Base-by-base conservation (phyloP, 1,140 invertebrate genomes). In the Drosophila teissieri region DNA sequence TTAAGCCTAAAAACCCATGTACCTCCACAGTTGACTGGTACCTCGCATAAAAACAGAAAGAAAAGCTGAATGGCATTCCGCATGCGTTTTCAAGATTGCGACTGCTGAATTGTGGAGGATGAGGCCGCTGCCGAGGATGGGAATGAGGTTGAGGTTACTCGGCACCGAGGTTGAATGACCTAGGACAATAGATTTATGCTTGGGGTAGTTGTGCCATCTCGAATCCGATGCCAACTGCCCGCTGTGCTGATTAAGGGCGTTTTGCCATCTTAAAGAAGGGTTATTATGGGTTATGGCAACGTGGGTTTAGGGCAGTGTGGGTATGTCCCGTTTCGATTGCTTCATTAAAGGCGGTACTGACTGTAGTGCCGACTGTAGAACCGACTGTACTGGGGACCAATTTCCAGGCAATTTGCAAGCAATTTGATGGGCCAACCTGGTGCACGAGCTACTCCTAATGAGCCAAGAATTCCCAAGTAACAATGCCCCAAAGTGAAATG, bases 171-270 rank as follows among this genome's bases (percentile, higher is more conserved):
- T 89, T 89, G 84, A 88, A 89, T 80, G 84, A 89, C 84, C 84
- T 89, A 89, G 84, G 84, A 89, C 84, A 89, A 89, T 89, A 89
- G 84, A 83, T 77, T 74, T 68, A 89, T 89, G 73, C 84, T 89
- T 89, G 84, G 84, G 84, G 84, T 89, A 89, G 84, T 89, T 89
- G 63, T 57, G 45, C 73, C 36, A 46, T 73, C 48, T 61, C 61
- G 49, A 39, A 64, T 62, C 58, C 58, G 56, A 57, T 70, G 72
- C 60, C 55, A 61, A 64, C 65, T 82, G 78, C 83, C 83, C 83
- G 84, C 83, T 88, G 83, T 45, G 84, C 80, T 89, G 84, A 89
- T 89, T 89, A 89, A 84, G 85, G 84, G 84, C 83, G 84, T 73
- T 81, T 78, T 68, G 36, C 67, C 77, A 31, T 84, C 83, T 86